A percentile compares a stretch with the other conserved stretches of the same genome.
Evolutionary conservation across 2,888 invertebrate species (phyloP).

Genomic region (Synergus japonicus): DNA sequence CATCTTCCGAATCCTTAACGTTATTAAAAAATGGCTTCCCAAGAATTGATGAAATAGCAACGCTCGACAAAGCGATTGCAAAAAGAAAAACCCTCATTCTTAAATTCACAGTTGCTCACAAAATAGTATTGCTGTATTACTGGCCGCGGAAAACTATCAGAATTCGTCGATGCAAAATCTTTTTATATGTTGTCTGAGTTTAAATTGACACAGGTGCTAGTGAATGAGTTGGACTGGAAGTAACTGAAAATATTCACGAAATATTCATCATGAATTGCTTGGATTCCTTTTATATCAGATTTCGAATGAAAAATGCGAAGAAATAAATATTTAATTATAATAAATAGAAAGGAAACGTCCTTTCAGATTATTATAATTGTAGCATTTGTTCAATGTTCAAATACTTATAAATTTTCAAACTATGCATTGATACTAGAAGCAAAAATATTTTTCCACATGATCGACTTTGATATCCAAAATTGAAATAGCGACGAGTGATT

Average conservation of each 20-base stretch:
- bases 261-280: background rate
- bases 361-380: background rate
- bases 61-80: background rate
- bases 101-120: background rate
- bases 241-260: background rate
- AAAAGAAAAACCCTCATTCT: background rate
- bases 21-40: background rate
- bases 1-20: background rate
- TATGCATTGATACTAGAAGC: background rate
- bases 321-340: no score
- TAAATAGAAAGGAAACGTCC: background rate
- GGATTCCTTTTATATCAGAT: background rate
- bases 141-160: background rate
- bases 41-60: background rate
- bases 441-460: background rate
- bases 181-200: background rate
- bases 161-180: background rate
- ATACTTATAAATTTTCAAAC: no score
- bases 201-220: conserved; percentile 1
- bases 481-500: background rate
- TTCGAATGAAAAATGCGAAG: background rate
- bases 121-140: background rate
- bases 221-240: background rate
- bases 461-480: background rate
- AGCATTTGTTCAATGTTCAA: no score